A percentile compares a stretch with the other conserved stretches of the same genome.
phyloP scores from a whole-genome alignment of 2,797 vertebrate genomes.

The Hybognathus amarus region DNA sequence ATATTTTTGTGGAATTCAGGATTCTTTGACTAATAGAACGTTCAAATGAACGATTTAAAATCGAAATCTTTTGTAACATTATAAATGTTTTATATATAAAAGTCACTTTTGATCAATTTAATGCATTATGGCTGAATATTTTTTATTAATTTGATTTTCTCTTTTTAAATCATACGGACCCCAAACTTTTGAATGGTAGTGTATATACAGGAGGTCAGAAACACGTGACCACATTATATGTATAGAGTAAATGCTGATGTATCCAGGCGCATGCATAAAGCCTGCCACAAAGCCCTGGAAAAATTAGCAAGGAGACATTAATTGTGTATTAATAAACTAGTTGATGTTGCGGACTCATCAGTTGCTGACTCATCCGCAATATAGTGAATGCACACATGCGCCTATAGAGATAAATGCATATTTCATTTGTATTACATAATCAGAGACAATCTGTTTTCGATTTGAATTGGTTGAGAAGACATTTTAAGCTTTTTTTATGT shows the following conservation, averaged over 20 bases:
- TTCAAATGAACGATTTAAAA: background rate
- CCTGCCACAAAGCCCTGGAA: no score
- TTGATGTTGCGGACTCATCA: no score
- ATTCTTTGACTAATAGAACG: background rate
- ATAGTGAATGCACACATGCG: no score
- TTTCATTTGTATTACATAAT: no score
- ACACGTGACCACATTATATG: background rate
- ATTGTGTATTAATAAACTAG: no score
- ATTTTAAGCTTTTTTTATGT: no score
- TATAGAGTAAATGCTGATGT: background rate
- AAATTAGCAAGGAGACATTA: no score
- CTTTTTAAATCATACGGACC: background rate
- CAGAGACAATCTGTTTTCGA: no score
- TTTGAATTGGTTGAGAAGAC: no score
- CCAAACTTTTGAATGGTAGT: background rate
- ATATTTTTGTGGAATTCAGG: slow-evolving; percentile 1
- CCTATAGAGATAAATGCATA: no score
- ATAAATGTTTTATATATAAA: background rate
- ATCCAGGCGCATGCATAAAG: background rate
- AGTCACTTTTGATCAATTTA: background rate
- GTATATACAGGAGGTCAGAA: background rate
- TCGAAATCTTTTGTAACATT: background rate
- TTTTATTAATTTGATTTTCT: no score
- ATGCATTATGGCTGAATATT: background rate
- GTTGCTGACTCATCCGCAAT: no score